Evolutionary conservation across 2,888 invertebrate genomes (phyloP).

Genomic region (Odontothrips loti): DNA sequence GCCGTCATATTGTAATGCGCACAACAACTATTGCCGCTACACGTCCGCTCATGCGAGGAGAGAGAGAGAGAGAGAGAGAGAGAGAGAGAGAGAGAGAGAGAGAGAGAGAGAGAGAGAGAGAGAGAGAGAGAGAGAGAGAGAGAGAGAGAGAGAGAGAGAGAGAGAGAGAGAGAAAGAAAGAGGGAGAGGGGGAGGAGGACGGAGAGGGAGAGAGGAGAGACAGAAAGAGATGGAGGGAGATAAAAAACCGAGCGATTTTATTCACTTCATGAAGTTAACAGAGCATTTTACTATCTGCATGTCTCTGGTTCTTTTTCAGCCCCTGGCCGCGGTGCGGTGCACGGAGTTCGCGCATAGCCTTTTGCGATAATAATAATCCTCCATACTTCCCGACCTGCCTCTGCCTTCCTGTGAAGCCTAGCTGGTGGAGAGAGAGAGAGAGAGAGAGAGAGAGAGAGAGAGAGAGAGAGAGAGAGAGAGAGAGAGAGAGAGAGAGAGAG

Average conservation of each 20-base stretch:
- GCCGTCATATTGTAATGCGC: too few species aligned
- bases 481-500: too few species aligned
- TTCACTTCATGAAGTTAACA: slow-evolving; percentile 18
- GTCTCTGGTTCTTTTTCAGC: neutral
- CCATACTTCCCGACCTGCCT: neutral
- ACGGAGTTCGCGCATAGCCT: neutral
- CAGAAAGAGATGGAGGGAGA: neutral
- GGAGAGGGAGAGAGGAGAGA: slow-evolving; percentile 26
- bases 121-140: slow-evolving; percentile 1
- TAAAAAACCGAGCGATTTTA: neutral
- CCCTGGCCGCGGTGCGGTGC: neutral
- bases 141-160: neutral
- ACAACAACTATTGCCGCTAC: too few species aligned
- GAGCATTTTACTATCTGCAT: neutral
- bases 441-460: too few species aligned
- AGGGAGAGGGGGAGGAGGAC: neutral
- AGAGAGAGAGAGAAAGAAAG: neutral
- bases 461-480: too few species aligned
- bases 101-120: neutral
- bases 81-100: slow-evolving; percentile 27
- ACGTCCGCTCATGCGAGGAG: neutral
- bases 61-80: neutral
- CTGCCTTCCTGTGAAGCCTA: neutral
- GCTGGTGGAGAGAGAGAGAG: too few species aligned
- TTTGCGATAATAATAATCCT: neutral